Base-by-base conservation (phyloP, 1,140 invertebrate genomes). In the Heterodera schachtii region DNA sequence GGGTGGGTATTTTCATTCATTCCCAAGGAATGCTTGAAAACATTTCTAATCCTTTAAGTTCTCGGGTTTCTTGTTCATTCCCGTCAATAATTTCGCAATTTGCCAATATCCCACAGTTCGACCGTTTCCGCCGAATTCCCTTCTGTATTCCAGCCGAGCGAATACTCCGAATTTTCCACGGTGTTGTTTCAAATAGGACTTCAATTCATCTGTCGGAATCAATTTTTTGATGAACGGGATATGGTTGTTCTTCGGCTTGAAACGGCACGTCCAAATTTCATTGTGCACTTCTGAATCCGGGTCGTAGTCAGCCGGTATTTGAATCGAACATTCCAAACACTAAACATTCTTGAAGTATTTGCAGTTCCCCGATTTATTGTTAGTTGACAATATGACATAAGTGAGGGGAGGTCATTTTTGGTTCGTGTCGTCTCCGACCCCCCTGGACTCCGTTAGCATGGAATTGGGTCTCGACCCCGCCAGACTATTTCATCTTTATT, bases 171-270 rank as follows among this genome's bases (percentile, higher is more conserved):
- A 64, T 64, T 64, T 64, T 5, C 57, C 57, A 64, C 57, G 57
- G 5, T 19, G 19, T 64, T 64, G 11, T 19, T 64, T 19, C 57
- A 64, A 19, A 19, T 19, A 3, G 5, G 16, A 19, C 57, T 64
- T 64, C 19, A 64, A 19, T 64, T 64, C 57, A 64, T 64, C 19
- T 19, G 57, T 64, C 57, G 57, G 57, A 64, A 64, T 19, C 57
- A 64, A 64, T 64, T 64, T 64, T 64, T 19, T 64, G 69, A 71
- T 71, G 44, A 71, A 71, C 69, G 69, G 69, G 43, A 71, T 71
- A 13, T 41, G 11, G 19, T n/a, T n/a, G 11, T 71, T 41, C 31
- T 71, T 71, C 3, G 69, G 69, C 69, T 71, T 71, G 44, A 43
- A 71, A 7, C 69, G 69, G 43, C 69, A 71, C 5, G 69, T 71